Evolutionary conservation across 2,797 vertebrate genomes (phyloP), one percentile per base, ranked within the genome.

Genomic region (Morelia viridis): DNA sequence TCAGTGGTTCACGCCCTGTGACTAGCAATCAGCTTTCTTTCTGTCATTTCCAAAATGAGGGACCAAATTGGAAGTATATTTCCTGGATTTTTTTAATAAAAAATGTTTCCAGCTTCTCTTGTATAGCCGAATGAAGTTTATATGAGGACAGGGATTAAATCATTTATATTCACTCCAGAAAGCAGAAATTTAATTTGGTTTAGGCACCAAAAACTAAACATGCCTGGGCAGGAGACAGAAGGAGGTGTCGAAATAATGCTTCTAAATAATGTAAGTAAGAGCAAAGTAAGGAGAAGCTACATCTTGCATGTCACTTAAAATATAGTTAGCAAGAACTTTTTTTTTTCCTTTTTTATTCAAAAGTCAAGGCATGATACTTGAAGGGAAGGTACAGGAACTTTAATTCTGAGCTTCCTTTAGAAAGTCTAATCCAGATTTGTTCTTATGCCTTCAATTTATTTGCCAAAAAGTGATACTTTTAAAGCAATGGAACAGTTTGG

Each of bases 61-160:
- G 84, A 68, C 93, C 93, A 68, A 31, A 28, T 60, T 94, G 93
- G 92, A 87, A 96, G 94, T 60, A 89, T 94, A 76, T 88, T 94
- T 92, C 89, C 93, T 84, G 94, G 94, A 90, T 93, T 41, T 88
- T 31, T 85, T 11, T 17, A 56, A 35, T 22, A 76, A 31, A 71
- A 76, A 80, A 46, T 24, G 35, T 10, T 80, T 89, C 60, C 62
- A 65, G 85, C 65, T 89, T 84, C 92, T 92, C 85, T 58, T 86
- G 85, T 64, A 89, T 0, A 0, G 93, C 83, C 61, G 88, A 58
- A 64, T 9, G 60, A 50, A 56, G 24, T 85, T 56, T 19, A 26
- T 50, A 41, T 41, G 35, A 76, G 19, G 17, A 65, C 1, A 85
- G 4, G n/a, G 35, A 65, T 64, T 26, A 85, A 57, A 62, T 10